A percentile compares a stretch with the other conserved stretches of the same genome.
phyloP scores from a whole-genome alignment of 2,888 invertebrate genomes.

The Pachycephus smyrnensis region DNA sequence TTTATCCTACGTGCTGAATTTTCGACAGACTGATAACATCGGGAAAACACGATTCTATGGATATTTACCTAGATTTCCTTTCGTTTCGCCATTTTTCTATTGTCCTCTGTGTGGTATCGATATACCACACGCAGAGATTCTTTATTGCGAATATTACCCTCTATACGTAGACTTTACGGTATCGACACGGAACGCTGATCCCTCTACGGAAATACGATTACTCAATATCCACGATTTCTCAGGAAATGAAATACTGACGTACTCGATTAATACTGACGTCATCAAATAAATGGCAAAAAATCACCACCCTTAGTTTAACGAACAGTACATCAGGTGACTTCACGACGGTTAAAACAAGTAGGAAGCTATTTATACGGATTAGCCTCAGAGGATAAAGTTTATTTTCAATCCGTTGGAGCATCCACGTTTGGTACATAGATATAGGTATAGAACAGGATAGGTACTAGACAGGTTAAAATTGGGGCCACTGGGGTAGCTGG shows the following conservation, averaged over 20 bases:
- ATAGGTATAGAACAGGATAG: neutral
- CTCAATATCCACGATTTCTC: neutral
- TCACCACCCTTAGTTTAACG: neutral
- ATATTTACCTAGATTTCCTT: neutral
- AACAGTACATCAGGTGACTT: neutral
- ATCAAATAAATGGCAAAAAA: neutral
- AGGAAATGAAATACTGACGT: neutral
- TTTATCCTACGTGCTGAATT: constrained; percentile 29
- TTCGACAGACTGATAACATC: constrained; percentile 18
- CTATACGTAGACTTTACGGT: neutral
- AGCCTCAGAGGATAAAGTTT: constrained; percentile 46
- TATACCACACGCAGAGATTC: neutral
- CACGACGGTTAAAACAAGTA: constrained; percentile 38
- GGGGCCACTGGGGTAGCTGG: neutral
- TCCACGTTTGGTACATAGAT: constrained; percentile 25
- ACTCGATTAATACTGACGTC: neutral
- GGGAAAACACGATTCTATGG: constrained; percentile 20
- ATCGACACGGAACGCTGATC: neutral
- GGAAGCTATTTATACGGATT: constrained; percentile 51
- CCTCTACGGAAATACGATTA: neutral
- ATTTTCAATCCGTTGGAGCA: constrained; percentile 49
- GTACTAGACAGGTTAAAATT: neutral
- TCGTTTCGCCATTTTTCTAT: neutral
- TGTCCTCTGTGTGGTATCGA: neutral
- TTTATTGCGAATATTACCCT: neutral